phyloP scores from a whole-genome alignment of 1,140 invertebrate genomes.

The Eumeta japonica region DNA sequence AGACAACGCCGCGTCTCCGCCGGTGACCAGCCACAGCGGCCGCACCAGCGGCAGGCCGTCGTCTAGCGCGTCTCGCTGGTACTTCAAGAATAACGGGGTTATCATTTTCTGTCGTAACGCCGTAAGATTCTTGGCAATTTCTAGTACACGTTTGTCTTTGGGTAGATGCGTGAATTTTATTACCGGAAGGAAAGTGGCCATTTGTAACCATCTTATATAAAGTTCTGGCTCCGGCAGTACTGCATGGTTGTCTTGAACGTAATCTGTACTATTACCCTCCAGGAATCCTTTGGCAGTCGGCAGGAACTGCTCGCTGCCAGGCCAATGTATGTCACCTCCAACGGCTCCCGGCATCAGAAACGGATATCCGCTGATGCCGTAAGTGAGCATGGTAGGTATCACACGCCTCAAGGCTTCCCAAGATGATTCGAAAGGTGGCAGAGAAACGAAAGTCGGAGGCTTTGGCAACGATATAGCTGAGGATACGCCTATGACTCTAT shows the following conservation, averaged over 20 bases:
- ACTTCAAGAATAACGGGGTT: conserved; percentile 72
- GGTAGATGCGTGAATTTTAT: conserved; percentile 89
- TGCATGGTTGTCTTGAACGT: conserved; percentile 58
- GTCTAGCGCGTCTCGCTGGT: conserved; percentile 71
- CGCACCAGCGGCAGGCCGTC: conserved; percentile 81
- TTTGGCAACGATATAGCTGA: conserved; percentile 78
- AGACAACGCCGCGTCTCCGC: conserved; percentile 75
- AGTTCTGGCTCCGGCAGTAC: conserved; percentile 79
- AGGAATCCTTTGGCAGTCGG: conserved; percentile 36
- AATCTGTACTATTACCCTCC: conserved; percentile 30
- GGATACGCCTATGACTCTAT: conserved; percentile 78
- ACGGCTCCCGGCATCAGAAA: conserved; percentile 92
- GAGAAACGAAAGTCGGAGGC: conserved; percentile 81
- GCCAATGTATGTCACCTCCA: conserved; percentile 76
- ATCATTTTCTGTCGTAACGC: conserved; percentile 73
- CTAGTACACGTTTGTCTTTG: conserved; percentile 72
- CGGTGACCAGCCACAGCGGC: conserved; percentile 90
- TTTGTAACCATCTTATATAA: conserved; percentile 91
- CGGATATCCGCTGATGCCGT: conserved; percentile 86
- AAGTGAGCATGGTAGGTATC: conserved; percentile 82
- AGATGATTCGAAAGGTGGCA: conserved; percentile 82
- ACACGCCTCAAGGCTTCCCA: conserved; percentile 85
- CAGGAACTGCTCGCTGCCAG: conserved; percentile 56
- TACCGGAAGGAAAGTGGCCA: conserved; percentile 88
- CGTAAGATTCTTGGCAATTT: conserved; percentile 75